Evolutionary conservation across 1,140 invertebrate species (phyloP).

Genomic region (Drosophila cardini): DNA sequence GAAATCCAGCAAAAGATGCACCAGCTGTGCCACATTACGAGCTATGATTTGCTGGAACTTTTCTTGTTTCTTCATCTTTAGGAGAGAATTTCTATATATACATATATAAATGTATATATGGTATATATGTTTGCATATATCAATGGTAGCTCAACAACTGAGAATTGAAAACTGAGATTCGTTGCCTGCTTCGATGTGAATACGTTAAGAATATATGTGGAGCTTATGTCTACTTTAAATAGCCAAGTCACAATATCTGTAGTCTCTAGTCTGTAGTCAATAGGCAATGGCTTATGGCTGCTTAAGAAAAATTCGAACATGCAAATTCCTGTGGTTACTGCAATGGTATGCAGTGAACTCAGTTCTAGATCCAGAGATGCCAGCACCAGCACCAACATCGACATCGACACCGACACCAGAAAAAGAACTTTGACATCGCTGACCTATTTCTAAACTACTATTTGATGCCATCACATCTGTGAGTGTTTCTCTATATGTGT

Average conservation of each 20-base stretch:
- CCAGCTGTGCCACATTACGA: constrained; percentile 30
- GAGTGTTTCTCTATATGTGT: constrained; percentile 24
- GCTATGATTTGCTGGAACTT: constrained; percentile 7
- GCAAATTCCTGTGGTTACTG: constrained; percentile 70
- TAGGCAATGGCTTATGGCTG: constrained; percentile 55
- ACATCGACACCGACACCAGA: constrained; percentile 23
- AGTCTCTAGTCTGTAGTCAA: constrained; percentile 41
- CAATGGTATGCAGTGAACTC: constrained; percentile 43
- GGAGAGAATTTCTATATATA: constrained; percentile 45
- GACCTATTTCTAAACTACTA: constrained; percentile 51
- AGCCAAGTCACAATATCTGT: not conserved
- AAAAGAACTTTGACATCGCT: constrained; percentile 52
- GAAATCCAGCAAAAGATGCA: constrained; percentile 15
- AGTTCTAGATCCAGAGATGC: constrained; percentile 23
- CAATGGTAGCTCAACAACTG: constrained; percentile 11
- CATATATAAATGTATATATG: constrained; percentile 16
- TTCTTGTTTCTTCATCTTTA: constrained; percentile 3
- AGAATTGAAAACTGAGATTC: constrained; percentile 14
- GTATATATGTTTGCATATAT: not conserved
- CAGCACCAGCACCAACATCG: constrained; percentile 21
- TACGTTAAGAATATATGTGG: constrained; percentile 8
- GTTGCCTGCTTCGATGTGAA: not conserved
- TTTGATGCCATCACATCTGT: constrained; percentile 16
- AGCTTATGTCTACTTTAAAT: constrained; percentile 18
- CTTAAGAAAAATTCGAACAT: constrained; percentile 66